These are phyloP conservation scores for Cephalopholis sonnerati DNA, from an alignment of 2,113 vertebrate genomes.

Conservation along the genomic window DNA sequence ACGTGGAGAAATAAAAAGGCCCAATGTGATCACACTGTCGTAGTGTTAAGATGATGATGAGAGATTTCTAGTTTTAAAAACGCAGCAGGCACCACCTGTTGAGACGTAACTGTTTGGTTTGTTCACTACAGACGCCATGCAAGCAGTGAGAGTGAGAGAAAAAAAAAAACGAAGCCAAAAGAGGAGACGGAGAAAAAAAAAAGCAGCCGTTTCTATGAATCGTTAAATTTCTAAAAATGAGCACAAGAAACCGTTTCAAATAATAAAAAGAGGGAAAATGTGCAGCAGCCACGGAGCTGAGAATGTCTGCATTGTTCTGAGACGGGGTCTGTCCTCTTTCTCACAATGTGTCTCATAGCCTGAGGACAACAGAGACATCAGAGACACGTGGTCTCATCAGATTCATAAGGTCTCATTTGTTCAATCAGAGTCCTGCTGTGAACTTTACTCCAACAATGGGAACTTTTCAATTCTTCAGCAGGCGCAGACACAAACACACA, in stretches of 20 bases:
- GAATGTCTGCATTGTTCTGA: conserved; percentile 68
- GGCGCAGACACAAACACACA: not conserved
- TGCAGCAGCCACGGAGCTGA: conserved; percentile 46
- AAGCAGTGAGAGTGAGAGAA: too few relatives aligned
- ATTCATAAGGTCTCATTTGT: conserved; percentile 75
- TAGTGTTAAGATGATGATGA: not conserved
- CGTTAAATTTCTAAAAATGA: conserved; percentile 9
- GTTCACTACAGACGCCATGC: not conserved
- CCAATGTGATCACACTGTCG: not conserved
- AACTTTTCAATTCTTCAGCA: conserved; percentile 62
- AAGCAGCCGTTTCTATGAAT: not conserved
- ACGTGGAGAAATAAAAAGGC: not conserved
- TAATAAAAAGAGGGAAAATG: not conserved
- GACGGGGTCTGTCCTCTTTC: conserved; percentile 32
- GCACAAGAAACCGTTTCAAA: not conserved
- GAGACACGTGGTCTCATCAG: conserved; percentile 67
- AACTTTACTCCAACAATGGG: conserved; percentile 67
- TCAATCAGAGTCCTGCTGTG: conserved; percentile 60
- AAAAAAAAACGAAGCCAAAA: not conserved
- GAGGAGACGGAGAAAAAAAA: not conserved
- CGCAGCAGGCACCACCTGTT: not conserved
- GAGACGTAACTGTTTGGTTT: not conserved
- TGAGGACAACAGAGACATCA: conserved; percentile 60
- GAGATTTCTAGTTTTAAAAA: not conserved
- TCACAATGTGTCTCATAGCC: conserved; percentile 71